phyloP scores from a whole-genome alignment of 1,140 invertebrate species.

The Drosophila sturtevanti region DNA sequence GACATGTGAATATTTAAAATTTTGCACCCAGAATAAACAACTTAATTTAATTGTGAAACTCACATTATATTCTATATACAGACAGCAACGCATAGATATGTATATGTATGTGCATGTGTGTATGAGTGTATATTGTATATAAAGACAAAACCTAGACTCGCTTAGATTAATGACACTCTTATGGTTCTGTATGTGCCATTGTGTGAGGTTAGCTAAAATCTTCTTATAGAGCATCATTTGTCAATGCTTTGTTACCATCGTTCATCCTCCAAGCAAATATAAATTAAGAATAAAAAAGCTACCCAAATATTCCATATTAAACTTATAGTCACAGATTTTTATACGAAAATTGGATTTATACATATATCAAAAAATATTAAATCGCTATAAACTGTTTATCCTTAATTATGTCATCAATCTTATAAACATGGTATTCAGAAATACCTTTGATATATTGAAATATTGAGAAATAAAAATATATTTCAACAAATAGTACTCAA shows the following conservation, averaged over 20 bases:
- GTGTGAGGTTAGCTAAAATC: slow-evolving; percentile 51
- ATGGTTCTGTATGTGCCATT: slow-evolving; percentile 41
- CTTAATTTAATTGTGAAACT: slow-evolving; percentile 67
- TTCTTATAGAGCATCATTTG: slow-evolving; percentile 61
- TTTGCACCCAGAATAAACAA: slow-evolving; percentile 44
- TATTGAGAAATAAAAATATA: too few relatives aligned
- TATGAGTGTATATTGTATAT: not conserved
- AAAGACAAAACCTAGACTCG: not conserved
- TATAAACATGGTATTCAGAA: too few relatives aligned
- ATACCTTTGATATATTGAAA: too few relatives aligned
- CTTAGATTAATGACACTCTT: slow-evolving; percentile 68
- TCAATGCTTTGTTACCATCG: slow-evolving; percentile 58
- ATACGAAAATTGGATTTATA: not conserved
- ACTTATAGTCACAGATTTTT: slow-evolving; percentile 31
- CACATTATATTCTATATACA: not conserved
- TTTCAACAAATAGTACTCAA: too few relatives aligned
- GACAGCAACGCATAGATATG: too few relatives aligned
- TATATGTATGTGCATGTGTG: too few relatives aligned
- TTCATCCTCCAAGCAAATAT: slow-evolving; percentile 29
- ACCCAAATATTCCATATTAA: not conserved
- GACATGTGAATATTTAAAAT: slow-evolving; percentile 58
- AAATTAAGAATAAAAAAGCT: not conserved
- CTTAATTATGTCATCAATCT: too few relatives aligned
- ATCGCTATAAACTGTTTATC: too few relatives aligned
- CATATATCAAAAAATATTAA: too few relatives aligned